Base-by-base conservation (phyloP, 2,888 invertebrate genomes). In the Brachypterus glaber region DNA sequence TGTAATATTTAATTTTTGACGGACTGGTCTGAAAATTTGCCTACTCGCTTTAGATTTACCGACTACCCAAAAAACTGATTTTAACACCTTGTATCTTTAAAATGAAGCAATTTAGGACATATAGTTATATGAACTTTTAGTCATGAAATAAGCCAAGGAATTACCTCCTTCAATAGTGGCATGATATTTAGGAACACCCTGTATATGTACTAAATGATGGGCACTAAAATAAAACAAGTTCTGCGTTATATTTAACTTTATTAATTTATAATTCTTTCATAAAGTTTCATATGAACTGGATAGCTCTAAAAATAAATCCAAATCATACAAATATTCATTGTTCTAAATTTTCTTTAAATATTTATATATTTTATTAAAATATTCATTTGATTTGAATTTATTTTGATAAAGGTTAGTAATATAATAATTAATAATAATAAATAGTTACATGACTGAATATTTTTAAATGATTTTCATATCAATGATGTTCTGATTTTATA, bases 261-360 rank as follows among this genome's bases (percentile, higher is more conserved):
- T 64, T 63, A 61, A 62, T 63, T 65, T 66, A 64, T 64, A 64
- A 64, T 64, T 64, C 63, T 65, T 64, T 66, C 64, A 65, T 65
- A 66, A 65, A 65, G 63, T 64, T 65, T 62, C 57, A 62, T 64
- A 64, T 63, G 63, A 64, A 63, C 58, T 63, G 59, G 60, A 60
- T 61, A 62, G 60, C 55, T 55, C 51, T 54, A 54, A 46, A 57
- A 60, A 62, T 58, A 61, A 62, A 63, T 59, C 57, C 60, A 60
- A 62, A 54, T 48, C 58, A 56, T 51, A 46, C 39, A 40, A 44
- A 45, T 33, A 35, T 45, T 49, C 50, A 50, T 46, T 45, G 42
- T 43, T 44, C 37, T 45, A 45, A 47, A 44, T 43, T 45, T 36
- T 49, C 51, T 47, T 41, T 46, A 15, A 33, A 46, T 47, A 45